Percentiles rank a stretch among this genome's conserved stretches.
Evolutionary conservation across 2,888 invertebrate species (phyloP).

Genomic region (Phyllotreta striolata): DNA sequence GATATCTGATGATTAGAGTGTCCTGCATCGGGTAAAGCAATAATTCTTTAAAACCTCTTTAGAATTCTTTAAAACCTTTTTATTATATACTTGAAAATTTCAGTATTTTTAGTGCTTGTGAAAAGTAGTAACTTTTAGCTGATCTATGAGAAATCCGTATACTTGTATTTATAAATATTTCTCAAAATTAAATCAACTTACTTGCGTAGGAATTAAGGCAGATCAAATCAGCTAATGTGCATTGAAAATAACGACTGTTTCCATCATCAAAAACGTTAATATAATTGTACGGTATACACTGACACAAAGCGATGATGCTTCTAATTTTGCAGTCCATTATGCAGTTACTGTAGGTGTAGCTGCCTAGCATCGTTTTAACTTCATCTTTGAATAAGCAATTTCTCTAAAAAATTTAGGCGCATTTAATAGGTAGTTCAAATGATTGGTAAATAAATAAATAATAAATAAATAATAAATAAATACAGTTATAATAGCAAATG

Average conservation of each 20-base stretch:
- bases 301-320: constrained; percentile 64
- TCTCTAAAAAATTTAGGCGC: no score
- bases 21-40: constrained; percentile 35
- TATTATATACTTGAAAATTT: no score
- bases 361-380: constrained; percentile 45
- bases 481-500: no score
- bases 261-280: constrained; percentile 55
- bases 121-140: background rate
- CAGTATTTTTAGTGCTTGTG: no score
- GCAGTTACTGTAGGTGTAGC: constrained; percentile 68
- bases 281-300: constrained; percentile 68
- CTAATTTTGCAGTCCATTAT: constrained; percentile 66
- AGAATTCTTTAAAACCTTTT: no score
- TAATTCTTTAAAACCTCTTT: no score
- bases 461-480: no score
- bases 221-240: constrained; percentile 64
- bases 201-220: constrained; percentile 64
- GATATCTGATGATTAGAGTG: constrained; percentile 32
- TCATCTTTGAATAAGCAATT: constrained; percentile 49
- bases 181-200: constrained; percentile 47
- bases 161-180: no score
- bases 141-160: background rate
- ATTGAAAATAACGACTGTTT: constrained; percentile 48
- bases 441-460: no score
- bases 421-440: no score